Evolutionary conservation across 2,888 invertebrate species (phyloP), one percentile per base, ranked within the genome.

Genomic region (Tortricodes alternella): DNA sequence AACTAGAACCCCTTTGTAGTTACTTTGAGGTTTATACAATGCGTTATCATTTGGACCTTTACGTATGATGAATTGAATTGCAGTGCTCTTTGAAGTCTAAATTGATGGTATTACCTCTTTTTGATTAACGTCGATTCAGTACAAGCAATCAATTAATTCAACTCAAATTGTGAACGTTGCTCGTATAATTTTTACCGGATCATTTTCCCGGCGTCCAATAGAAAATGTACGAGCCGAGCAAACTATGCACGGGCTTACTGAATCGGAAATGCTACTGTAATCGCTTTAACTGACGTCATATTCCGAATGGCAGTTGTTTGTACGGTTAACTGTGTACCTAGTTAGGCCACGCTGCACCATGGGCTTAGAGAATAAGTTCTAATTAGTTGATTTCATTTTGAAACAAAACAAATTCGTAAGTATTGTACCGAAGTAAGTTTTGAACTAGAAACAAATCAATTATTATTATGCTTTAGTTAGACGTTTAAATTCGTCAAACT

Each of bases 211-310:
- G 39, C 38, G 11, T 15, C 41, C 41, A 15, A 15, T 24, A 38
- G 46, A 32, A n/a, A n/a, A n/a, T 32, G 32, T 21, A 7, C 32
- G 46, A 46, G 32, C 52, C 23, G 29, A 27, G 18, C 18, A 29
- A 34, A 43, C 46, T 32, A 23, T 34, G 24, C 29, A 16, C 32
- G 16, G 34, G 41, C 35, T 27, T 49, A 50, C 38, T 49, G 55
- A 35, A 43, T 43, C 35, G 55, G 43, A 55, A 55, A 55, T 49
- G 43, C 43, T 27, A 16, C 43, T 49, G 49, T 55, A 55, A 55
- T 49, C 48, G 55, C 29, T 48, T 53, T 41, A 35, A 35, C 41
- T 41, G 49, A 55, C 55, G 55, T 41, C 27, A 43, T 55, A 18
- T 48, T 13, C 32, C 41, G 38, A 53, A 53, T 39, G 32, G 44